Conservation (phyloP, 2,888 invertebrate genomes). For the Allolobophora icterica region DNA sequence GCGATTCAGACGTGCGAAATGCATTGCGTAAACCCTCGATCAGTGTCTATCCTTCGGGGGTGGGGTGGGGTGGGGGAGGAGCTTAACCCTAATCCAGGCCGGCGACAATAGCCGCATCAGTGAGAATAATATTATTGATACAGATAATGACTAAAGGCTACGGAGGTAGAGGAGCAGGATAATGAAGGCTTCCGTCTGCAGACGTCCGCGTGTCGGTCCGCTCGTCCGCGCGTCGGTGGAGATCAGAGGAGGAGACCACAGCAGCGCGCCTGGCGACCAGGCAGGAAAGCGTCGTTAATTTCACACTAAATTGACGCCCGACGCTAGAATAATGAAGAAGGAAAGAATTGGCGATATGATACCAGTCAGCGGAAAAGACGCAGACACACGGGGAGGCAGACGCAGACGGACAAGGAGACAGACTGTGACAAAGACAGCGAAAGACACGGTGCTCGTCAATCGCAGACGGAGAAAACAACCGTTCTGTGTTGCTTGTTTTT, state of each 20-base stretch:
- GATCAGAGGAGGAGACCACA: constrained; percentile 4
- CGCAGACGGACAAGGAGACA: background rate
- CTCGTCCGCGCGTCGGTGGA: background rate
- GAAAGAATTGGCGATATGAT: constrained; percentile 28
- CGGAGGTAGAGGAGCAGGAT: background rate
- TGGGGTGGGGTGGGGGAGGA: background rate
- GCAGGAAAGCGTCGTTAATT: constrained; percentile 19
- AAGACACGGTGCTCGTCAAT: background rate
- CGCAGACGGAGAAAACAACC: too few relatives aligned
- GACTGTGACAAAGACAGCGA: background rate
- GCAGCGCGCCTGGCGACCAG: background rate
- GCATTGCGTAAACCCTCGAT: background rate
- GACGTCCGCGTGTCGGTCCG: too few relatives aligned
- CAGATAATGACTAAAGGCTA: background rate
- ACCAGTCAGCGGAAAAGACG: background rate
- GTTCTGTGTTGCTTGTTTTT: too few relatives aligned
- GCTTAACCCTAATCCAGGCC: background rate
- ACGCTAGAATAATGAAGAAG: constrained; percentile 14
- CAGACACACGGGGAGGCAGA: background rate
- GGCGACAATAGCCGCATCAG: background rate
- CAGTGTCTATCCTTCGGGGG: background rate
- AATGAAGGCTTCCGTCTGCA: constrained; percentile 21
- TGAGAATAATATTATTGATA: constrained; percentile 20
- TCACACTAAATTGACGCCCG: constrained; percentile 30
- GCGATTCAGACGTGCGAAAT: background rate